phyloP scores from a whole-genome alignment of 2,888 invertebrate genomes.

The Gymnosoma rotundatum region DNA sequence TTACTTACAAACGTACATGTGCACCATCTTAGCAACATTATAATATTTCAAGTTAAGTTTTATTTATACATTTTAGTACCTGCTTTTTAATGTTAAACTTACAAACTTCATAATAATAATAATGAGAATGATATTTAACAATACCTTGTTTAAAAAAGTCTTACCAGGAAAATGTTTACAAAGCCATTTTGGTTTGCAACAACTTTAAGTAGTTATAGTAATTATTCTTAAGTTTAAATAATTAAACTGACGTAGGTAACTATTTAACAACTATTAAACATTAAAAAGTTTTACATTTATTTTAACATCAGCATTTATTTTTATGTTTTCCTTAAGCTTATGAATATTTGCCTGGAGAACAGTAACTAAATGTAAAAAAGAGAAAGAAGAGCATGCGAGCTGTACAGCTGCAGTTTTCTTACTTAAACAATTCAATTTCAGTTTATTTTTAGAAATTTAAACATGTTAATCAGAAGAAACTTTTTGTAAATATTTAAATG shows the following conservation, averaged over 20 bases:
- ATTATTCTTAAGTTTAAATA: conserved; percentile 1
- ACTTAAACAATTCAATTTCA: conserved; percentile 31
- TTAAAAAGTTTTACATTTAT: background rate
- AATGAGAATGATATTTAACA: background rate
- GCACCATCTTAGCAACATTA: no score
- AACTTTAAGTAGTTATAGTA: background rate
- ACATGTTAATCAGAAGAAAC: conserved; percentile 28
- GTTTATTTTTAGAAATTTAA: conserved; percentile 22
- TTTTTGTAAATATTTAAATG: conserved; percentile 43
- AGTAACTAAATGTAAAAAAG: background rate
- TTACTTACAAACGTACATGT: no score
- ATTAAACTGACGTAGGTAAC: background rate
- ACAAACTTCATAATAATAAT: background rate
- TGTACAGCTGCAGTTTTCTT: background rate
- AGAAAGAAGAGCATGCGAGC: background rate
- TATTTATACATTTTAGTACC: no score
- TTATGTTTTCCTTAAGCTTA: background rate
- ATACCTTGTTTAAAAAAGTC: background rate
- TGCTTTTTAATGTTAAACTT: no score
- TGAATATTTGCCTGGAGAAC: background rate
- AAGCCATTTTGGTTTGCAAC: background rate
- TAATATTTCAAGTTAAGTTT: no score
- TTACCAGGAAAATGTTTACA: background rate
- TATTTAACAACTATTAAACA: conserved; percentile 1
- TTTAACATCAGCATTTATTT: background rate